Percentiles rank a stretch among this genome's conserved stretches.
phyloP scores from a whole-genome alignment of 1,140 invertebrate species.

The Ruditapes philippinarum region DNA sequence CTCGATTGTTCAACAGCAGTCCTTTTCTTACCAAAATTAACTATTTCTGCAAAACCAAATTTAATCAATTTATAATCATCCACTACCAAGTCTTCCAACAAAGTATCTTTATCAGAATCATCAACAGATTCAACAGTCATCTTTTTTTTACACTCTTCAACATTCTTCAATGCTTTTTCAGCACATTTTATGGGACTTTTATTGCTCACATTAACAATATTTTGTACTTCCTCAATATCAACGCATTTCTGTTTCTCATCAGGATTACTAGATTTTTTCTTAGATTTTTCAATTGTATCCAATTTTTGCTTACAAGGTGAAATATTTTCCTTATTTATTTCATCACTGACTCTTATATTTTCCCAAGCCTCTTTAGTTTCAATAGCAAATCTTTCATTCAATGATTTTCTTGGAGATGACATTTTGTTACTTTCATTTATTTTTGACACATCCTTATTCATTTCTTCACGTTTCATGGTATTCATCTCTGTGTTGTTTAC shows the following conservation, averaged over 20 bases:
- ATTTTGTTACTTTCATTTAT: background rate
- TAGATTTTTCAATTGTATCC: background rate
- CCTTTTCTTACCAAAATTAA: background rate
- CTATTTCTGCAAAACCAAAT: background rate
- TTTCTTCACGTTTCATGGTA: background rate
- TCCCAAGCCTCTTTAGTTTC: background rate
- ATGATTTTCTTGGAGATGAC: background rate
- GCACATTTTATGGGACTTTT: background rate
- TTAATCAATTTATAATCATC: constrained; percentile 20
- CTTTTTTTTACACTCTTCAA: background rate
- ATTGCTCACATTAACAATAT: background rate
- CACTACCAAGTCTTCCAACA: background rate
- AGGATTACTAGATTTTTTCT: background rate
- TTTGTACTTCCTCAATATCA: background rate
- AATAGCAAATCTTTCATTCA: background rate
- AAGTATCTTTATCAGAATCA: background rate
- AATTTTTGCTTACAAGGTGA: background rate
- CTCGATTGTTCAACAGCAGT: background rate
- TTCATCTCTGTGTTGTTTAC: background rate
- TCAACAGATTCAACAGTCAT: background rate
- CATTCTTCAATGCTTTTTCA: background rate
- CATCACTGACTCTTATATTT: background rate
- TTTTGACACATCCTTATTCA: background rate
- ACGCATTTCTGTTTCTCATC: background rate
- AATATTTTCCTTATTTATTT: background rate